A percentile compares a stretch with the other conserved stretches of the same genome.
Conservation (phyloP, 2,888 invertebrate species). For the Spisula subtruncata region DNA sequence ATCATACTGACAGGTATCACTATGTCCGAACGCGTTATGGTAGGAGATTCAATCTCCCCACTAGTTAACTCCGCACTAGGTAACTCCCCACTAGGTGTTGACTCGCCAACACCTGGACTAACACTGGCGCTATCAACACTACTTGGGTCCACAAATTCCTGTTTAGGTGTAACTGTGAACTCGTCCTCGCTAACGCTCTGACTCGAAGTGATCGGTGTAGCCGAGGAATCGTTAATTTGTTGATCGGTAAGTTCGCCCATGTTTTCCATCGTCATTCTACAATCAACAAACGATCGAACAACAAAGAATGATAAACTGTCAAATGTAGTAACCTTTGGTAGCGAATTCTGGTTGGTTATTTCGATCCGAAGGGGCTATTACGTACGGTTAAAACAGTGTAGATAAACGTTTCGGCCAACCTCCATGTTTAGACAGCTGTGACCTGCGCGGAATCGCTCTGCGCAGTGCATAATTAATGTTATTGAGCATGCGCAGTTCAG, state of each 20-base stretch:
- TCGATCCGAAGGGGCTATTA: constrained; percentile 84
- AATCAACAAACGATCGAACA: constrained; percentile 86
- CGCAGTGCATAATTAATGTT: constrained; percentile 82
- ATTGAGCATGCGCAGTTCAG: constrained; percentile 82
- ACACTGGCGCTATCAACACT: constrained; percentile 75
- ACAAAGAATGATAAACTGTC: constrained; percentile 86
- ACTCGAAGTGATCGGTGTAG: constrained; percentile 78
- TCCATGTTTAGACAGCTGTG: constrained; percentile 88
- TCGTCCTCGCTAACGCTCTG: constrained; percentile 73
- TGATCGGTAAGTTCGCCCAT: constrained; percentile 88
- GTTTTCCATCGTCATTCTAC: constrained; percentile 88
- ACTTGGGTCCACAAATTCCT: constrained; percentile 72
- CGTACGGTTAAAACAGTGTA: constrained; percentile 85
- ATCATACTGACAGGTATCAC: constrained; percentile 93
- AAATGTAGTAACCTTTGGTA: constrained; percentile 86
- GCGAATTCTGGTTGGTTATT: constrained; percentile 85
- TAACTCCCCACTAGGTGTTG: constrained; percentile 71
- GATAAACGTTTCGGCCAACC: constrained; percentile 84
- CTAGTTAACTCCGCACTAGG: constrained; percentile 60
- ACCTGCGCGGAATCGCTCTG: constrained; percentile 84
- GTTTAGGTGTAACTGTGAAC: constrained; percentile 74
- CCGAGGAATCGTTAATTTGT: constrained; percentile 86
- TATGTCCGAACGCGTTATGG: constrained; percentile 87
- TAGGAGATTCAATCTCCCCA: constrained; percentile 79
- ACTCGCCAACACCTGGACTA: constrained; percentile 78